Evolutionary conservation across 2,888 invertebrate species (phyloP), one percentile per base, ranked within the genome.

Genomic region (Nasonia oneida): DNA sequence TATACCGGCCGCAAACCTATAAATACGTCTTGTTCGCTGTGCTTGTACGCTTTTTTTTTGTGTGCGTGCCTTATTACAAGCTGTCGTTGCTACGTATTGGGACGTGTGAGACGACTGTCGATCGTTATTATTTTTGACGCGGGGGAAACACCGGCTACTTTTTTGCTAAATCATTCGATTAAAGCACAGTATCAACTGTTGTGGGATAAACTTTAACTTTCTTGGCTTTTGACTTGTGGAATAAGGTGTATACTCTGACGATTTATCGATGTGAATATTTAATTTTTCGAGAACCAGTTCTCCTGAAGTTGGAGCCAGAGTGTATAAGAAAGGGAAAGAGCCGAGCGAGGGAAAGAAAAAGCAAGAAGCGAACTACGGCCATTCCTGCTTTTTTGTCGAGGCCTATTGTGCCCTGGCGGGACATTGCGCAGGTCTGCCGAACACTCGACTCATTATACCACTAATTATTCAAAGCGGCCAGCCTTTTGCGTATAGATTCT

Each of bases 371-470:
- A 47, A 61, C 53, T 39, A 29, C 23, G 50, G 76, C 76, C 64
- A 50, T 73, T 79, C 83, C 73, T 71, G 47, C 37, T 76, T 80
- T 82, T 83, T 80, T 80, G 50, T 87, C 70, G 33, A 33, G 53
- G 42, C 61, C 76, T 50, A 78, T 93, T 93, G 92, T 93, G 88
- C 89, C 88, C 88, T 91, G 90, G 91, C 92, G 92, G 92, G 92
- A 92, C 93, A 91, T 92, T 91, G 91, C 57, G 8, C 92, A 91
- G 91, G 90, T 91, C 91, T 92, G 90, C 90, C 91, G 92, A 90
- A 92, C 93, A 93, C 93, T 93, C 91, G 91, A 90, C 92, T 93
- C 93, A 93, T 93, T 93, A 93, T 93, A 92, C 90, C 90, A 92
- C 93, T 93, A 93, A 93, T 93, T 93, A 93, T 93, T 93, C 91